Percentiles rank a stretch among this genome's conserved stretches.
These are phyloP conservation scores for Neoitamus cyanurus DNA, from an alignment of 2,888 invertebrate genomes.

Conservation along the genomic window DNA sequence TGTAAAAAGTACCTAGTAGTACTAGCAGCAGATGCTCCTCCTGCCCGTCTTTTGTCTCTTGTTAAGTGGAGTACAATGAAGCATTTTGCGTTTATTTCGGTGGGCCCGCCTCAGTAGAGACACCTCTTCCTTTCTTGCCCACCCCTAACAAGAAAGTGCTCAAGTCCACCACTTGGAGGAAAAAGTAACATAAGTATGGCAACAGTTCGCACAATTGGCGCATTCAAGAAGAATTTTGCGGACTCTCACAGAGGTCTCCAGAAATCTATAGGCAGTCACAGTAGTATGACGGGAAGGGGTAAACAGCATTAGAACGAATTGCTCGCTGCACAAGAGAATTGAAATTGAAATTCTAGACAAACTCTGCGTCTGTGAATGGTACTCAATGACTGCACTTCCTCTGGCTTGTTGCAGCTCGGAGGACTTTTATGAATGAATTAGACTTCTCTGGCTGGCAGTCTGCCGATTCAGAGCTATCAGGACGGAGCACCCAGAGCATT, in stretches of 20 bases:
- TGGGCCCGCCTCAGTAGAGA: neutral
- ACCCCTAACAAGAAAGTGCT: neutral
- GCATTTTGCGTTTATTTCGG: neutral
- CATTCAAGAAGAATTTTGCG: neutral
- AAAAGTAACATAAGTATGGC: neutral
- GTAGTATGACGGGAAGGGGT: neutral
- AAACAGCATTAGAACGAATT: neutral
- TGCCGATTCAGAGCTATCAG: neutral
- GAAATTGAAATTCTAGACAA: neutral
- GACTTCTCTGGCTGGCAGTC: neutral
- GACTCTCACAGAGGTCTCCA: neutral
- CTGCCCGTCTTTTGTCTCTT: neutral
- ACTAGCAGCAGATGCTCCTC: neutral
- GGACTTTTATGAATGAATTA: slow-evolving; percentile 5
- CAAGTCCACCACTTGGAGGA: neutral
- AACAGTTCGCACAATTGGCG: neutral
- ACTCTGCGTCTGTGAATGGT: neutral
- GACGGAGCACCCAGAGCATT: neutral
- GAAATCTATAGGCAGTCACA: neutral
- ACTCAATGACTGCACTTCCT: neutral
- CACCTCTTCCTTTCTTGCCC: neutral
- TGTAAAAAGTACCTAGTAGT: neutral
- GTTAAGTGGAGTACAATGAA: neutral
- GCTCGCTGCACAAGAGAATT: neutral
- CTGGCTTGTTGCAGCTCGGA: neutral